Percentiles rank a stretch among this genome's conserved stretches.
These are phyloP conservation scores for Sphaeramia orbicularis DNA, from an alignment of 2,797 vertebrate genomes.

Conservation along the genomic window DNA sequence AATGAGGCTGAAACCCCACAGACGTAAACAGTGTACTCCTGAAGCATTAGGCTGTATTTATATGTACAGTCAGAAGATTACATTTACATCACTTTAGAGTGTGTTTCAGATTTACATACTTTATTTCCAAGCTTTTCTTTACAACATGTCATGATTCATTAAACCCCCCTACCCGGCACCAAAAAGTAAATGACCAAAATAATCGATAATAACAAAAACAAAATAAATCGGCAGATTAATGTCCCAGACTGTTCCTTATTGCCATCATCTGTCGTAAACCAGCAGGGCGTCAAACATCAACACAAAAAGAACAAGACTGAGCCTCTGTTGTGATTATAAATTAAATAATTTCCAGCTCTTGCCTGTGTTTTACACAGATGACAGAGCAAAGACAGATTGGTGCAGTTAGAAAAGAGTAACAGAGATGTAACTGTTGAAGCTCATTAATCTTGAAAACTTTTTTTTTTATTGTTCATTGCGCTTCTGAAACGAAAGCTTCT, in stretches of 20 bases:
- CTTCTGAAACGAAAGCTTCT: not conserved
- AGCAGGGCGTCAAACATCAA: slow-evolving; percentile 33
- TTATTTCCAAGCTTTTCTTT: not conserved
- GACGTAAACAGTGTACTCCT: too few species aligned
- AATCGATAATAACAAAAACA: slow-evolving; percentile 7
- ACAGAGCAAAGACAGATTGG: not conserved
- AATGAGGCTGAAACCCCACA: not conserved
- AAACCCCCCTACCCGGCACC: not conserved
- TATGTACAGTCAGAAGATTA: not conserved
- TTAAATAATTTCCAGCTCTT: not conserved
- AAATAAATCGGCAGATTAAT: slow-evolving; percentile 34
- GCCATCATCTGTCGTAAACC: slow-evolving; percentile 35
- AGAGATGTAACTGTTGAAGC: slow-evolving; percentile 10
- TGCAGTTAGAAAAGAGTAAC: not conserved
- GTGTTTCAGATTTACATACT: slow-evolving; percentile 7
- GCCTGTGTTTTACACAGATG: slow-evolving; percentile 13
- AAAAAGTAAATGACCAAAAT: not conserved
- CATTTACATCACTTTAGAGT: not conserved
- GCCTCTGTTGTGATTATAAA: not conserved
- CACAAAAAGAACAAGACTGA: not conserved
- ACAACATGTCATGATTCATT: slow-evolving; percentile 26
- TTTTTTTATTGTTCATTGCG: not conserved
- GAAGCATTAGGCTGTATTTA: too few species aligned
- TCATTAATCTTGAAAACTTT: not conserved
- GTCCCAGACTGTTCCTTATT: not conserved